Evolutionary conservation across 2,888 invertebrate genomes (phyloP).

Genomic region (Lamellibrachia satsuma): DNA sequence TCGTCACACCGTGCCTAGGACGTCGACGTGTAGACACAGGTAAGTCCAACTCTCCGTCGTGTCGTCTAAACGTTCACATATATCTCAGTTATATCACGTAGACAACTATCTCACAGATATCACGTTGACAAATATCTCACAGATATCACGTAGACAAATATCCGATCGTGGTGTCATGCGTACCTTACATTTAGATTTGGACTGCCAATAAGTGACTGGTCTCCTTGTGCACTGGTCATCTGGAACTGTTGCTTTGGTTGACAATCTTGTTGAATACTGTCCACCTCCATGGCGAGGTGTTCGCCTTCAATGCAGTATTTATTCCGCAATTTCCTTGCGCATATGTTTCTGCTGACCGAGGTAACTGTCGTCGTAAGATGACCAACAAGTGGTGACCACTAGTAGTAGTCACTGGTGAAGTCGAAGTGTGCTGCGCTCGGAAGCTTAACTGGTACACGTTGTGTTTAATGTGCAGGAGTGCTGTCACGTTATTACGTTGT

Average conservation of each 20-base stretch:
- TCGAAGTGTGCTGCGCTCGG: background rate
- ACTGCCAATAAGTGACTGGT: background rate
- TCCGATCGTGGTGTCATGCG: background rate
- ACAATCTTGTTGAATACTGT: too few species aligned
- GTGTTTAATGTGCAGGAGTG: background rate
- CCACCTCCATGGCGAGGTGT: background rate
- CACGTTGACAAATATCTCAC: background rate
- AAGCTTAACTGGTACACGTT: background rate
- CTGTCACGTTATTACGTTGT: background rate
- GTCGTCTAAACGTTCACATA: background rate
- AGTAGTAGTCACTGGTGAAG: background rate
- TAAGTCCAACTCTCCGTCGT: background rate
- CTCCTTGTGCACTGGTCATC: background rate
- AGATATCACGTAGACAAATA: background rate
- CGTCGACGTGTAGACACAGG: background rate
- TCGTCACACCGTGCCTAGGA: background rate
- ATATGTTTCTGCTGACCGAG: background rate
- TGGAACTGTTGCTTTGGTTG: background rate
- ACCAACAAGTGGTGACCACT: background rate
- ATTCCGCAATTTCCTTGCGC: background rate
- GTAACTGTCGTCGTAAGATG: background rate
- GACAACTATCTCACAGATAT: background rate
- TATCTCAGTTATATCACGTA: background rate
- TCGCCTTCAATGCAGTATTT: background rate
- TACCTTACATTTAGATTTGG: background rate